A percentile compares a stretch with the other conserved stretches of the same genome.
Conservation (phyloP, 2,888 invertebrate genomes). For the Perdita meconis region DNA sequence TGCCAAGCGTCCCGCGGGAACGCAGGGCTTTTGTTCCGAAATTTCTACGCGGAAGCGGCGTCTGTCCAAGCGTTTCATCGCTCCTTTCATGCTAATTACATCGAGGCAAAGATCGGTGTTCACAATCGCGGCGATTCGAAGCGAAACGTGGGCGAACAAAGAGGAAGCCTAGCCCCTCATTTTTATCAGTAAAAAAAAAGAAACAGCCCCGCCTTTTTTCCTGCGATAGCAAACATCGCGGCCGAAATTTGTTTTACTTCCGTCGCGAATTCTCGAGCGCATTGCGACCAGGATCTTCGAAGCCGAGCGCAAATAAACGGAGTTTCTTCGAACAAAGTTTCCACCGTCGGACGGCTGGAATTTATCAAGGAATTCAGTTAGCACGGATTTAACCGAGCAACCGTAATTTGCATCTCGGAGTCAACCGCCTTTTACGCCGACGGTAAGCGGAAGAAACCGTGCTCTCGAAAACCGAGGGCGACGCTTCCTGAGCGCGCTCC, state of each 20-base stretch:
- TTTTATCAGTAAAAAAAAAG: slow-evolving; percentile 1
- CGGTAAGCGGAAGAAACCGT: slow-evolving; percentile 7
- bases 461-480: no score
- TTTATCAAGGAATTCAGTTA: slow-evolving; percentile 41
- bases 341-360: slow-evolving; percentile 13
- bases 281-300: slow-evolving; percentile 15
- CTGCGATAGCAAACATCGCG: background rate
- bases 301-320: background rate
- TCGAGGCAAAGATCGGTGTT: slow-evolving; percentile 58
- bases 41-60: slow-evolving; percentile 22
- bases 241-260: no score
- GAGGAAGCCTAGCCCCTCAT: background rate
- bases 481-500: no score
- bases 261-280: background rate
- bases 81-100: slow-evolving; percentile 46
- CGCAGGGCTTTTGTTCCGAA: slow-evolving; percentile 17
- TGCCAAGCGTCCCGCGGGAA: slow-evolving; percentile 25
- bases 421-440: background rate
- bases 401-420: slow-evolving; percentile 33
- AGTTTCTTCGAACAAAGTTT: slow-evolving; percentile 21
- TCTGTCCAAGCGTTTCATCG: slow-evolving; percentile 17
- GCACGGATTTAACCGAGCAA: slow-evolving; percentile 28
- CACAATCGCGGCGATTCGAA: slow-evolving; percentile 38
- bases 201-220: background rate
- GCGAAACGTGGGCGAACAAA: slow-evolving; percentile 35